Conservation (phyloP, 2,113 vertebrate species). For the Hemiprocne comata region DNA sequence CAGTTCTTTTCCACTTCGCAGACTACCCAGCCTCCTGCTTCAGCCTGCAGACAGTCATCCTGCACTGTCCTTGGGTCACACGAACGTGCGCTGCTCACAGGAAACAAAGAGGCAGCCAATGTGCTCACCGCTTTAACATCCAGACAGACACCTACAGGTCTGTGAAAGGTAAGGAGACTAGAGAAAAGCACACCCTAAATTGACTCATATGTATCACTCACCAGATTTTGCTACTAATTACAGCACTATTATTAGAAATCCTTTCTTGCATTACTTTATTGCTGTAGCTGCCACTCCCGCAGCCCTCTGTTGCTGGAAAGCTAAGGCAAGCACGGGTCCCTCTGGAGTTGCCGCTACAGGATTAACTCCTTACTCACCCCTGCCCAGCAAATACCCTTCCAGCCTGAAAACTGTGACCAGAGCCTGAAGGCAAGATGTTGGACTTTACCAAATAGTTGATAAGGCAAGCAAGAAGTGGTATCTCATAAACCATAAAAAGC, state of each 20-base stretch:
- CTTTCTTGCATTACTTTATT: background rate
- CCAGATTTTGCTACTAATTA: background rate
- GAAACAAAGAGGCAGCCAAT: background rate
- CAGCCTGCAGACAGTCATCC: background rate
- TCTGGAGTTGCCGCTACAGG: accelerated
- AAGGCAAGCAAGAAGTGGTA: background rate
- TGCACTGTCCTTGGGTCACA: accelerated
- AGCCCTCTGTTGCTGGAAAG: background rate
- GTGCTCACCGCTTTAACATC: accelerated
- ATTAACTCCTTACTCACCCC: background rate
- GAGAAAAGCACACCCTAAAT: accelerated
- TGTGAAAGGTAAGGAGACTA: accelerated
- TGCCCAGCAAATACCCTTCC: accelerated
- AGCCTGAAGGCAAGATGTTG: accelerated
- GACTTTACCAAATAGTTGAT: accelerated
- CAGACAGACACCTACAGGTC: background rate
- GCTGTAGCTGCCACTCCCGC: background rate
- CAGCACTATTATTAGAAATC: background rate
- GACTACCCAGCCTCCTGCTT: accelerated
- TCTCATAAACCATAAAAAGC: too few relatives aligned
- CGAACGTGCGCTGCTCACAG: accelerated
- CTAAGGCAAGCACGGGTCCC: background rate
- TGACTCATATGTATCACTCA: background rate
- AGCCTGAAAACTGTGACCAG: background rate
- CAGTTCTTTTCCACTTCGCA: accelerated